These are phyloP conservation scores for Ommatoiulus sabulosus DNA, from an alignment of 2,888 invertebrate genomes.

Conservation along the genomic window DNA sequence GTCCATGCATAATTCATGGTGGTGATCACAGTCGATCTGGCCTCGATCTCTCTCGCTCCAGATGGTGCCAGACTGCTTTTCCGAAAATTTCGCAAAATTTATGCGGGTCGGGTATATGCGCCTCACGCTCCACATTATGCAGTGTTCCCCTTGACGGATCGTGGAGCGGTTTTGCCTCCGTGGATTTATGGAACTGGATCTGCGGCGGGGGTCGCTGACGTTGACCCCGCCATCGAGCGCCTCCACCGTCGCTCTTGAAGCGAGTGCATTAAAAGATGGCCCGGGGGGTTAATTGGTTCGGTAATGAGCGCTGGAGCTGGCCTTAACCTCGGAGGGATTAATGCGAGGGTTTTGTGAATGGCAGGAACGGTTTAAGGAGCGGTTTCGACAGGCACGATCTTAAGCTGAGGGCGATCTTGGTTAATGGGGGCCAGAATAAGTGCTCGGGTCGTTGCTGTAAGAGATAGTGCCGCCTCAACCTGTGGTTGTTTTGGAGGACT, in stretches of 20 bases:
- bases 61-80: background rate
- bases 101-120: background rate
- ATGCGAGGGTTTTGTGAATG: background rate
- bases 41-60: background rate
- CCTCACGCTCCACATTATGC: too few species aligned
- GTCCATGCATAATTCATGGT: constrained; percentile 8
- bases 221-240: too few species aligned
- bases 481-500: too few species aligned
- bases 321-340: background rate
- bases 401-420: too few species aligned
- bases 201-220: background rate
- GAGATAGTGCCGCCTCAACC: too few species aligned
- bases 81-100: background rate
- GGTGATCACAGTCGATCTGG: background rate
- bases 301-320: background rate
- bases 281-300: background rate
- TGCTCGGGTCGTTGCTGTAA: too few species aligned
- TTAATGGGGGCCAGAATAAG: too few species aligned
- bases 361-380: too few species aligned
- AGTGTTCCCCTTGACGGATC: too few species aligned
- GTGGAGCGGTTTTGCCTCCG: too few species aligned
- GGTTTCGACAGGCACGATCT: too few species aligned
- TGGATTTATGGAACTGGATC: background rate
- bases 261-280: background rate
- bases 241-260: background rate